Conservation (phyloP, 2,888 invertebrate species). For the Poecilobothrus nobilitatus region DNA sequence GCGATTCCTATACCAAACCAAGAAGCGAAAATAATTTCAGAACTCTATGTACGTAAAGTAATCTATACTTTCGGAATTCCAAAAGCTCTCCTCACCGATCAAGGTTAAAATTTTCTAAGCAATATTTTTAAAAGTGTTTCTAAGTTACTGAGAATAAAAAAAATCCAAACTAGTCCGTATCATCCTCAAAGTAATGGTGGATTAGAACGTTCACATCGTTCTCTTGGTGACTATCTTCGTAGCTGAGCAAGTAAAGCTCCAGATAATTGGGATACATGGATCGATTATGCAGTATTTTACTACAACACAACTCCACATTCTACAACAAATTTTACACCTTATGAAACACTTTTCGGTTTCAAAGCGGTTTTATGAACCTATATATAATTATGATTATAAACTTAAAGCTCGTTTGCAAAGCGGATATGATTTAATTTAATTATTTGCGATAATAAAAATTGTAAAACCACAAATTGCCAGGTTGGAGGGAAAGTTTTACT, state of each 20-base stretch:
- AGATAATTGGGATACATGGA: too few relatives aligned
- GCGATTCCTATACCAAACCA: not conserved
- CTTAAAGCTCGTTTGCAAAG: not conserved
- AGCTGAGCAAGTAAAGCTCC: not conserved
- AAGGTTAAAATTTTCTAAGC: constrained; percentile 8
- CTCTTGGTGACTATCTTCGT: constrained; percentile 7
- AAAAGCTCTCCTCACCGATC: not conserved
- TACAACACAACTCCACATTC: too few relatives aligned
- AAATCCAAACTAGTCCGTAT: not conserved
- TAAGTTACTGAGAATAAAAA: not conserved
- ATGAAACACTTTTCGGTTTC: too few relatives aligned
- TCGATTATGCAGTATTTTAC: too few relatives aligned
- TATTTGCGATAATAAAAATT: not conserved
- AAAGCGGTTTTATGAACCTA: too few relatives aligned
- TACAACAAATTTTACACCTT: too few relatives aligned
- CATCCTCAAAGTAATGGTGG: constrained; percentile 11
- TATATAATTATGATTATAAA: not conserved
- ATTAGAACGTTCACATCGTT: constrained; percentile 6
- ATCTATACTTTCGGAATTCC: not conserved
- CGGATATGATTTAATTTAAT: not conserved
- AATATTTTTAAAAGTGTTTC: not conserved
- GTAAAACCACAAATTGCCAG: not conserved
- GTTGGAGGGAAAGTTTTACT: not conserved
- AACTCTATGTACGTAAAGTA: not conserved
- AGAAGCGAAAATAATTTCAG: not conserved